Conservation (phyloP, 2,113 vertebrate genomes). For the Caranx melampygus region DNA sequence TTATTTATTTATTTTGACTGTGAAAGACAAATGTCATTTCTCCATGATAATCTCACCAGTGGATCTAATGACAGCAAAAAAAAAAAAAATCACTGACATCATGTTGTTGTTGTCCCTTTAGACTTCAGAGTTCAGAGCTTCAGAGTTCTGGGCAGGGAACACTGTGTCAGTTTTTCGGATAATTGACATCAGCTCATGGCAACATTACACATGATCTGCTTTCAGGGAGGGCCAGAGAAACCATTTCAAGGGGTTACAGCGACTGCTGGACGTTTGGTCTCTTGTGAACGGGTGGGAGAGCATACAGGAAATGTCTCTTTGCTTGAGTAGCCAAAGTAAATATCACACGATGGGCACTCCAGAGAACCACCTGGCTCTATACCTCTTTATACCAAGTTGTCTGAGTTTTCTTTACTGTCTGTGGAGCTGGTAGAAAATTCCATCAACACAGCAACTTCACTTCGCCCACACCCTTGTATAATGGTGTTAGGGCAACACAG, state of each 20-base stretch:
- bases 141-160: not conserved
- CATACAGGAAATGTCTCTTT: slow-evolving; percentile 68
- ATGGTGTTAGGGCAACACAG: not conserved
- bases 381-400: slow-evolving; percentile 32
- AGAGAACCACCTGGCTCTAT: slow-evolving; percentile 29
- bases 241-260: slow-evolving; percentile 7
- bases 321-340: slow-evolving; percentile 61
- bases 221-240: slow-evolving; percentile 16
- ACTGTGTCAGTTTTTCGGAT: not conserved
- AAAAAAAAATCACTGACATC: not conserved
- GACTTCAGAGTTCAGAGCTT: not conserved
- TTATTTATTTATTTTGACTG: not conserved
- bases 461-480: slow-evolving; percentile 16
- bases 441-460: not conserved
- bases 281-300: slow-evolving; percentile 52
- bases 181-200: slow-evolving; percentile 13
- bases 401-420: slow-evolving; percentile 28
- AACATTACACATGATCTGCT: slow-evolving; percentile 2
- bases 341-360: slow-evolving; percentile 57
- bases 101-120: slow-evolving; percentile 3
- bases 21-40: slow-evolving; percentile 3
- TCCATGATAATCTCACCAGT: not conserved
- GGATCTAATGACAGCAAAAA: not conserved
- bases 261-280: slow-evolving; percentile 24
- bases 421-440: slow-evolving; percentile 3